Evolutionary conservation across 2,888 invertebrate species (phyloP), one percentile per base, ranked within the genome.

Genomic region (Herminia tarsipennalis): DNA sequence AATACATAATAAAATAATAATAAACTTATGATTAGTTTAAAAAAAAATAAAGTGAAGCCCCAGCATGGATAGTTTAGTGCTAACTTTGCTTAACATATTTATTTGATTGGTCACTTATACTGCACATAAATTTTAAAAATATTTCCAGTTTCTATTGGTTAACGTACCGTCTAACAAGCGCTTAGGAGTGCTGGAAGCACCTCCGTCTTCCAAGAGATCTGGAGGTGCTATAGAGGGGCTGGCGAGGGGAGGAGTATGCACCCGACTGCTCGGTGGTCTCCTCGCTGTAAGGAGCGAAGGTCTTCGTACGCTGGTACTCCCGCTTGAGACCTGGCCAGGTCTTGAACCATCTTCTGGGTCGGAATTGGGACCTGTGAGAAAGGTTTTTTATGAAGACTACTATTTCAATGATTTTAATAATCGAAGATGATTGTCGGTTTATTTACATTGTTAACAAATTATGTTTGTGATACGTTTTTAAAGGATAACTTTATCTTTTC

Each of bases 111-210:
- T n/a, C n/a, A n/a, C n/a, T n/a, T n/a, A n/a, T n/a, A n/a, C n/a
- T n/a, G n/a, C n/a, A n/a, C n/a, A n/a, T n/a, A n/a, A n/a, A n/a
- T 18, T 18, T 18, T 18, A 18, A 18, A 18, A 18, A 18, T 18
- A 18, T 3, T 4, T 18, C n/a, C 20, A 18, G 20, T 4, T 18
- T 18, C 20, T 18, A 1, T 3, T 1, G 1, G n/a, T 24, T 32
- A 5, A 78, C 77, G 86, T 87, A 92, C 93, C 93, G 56, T 93
- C 93, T 55, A 94, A 92, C 52, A 95, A 84, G 54, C 95, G 86
- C 73, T 95, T 94, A 42, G 96, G 96, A 21, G 96, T 96, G 66
- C 96, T 96, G 10, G 95, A 95, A 41, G 96, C 95, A n/a, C 96
- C 96, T 54, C 95, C 96, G 69, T 95, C 96, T 75, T 95, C 94